Evolutionary conservation across 1,140 invertebrate species (phyloP), one percentile per base, ranked within the genome.

Genomic region (Lasaia peninsularis): DNA sequence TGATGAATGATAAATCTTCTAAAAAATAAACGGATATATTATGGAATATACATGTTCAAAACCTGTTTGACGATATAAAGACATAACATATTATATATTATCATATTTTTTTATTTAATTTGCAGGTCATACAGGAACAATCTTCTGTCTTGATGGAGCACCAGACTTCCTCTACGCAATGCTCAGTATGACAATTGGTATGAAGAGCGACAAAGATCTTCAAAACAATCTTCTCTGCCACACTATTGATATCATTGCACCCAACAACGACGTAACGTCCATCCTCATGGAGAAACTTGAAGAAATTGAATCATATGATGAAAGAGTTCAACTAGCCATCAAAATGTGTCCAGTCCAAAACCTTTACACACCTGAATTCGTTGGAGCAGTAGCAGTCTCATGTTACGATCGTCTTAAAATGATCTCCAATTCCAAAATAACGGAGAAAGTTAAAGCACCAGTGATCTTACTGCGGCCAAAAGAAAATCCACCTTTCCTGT

Each of bases 401-500:
- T 78, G 91, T 55, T 94, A 91, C 60, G 88, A 90, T 14, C 79
- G 93, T n/a, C 55, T 94, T 0, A 86, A 90, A 61, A 90, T 92
- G 18, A 40, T 40, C 10, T 10, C 16, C 12, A 40, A 40, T 40
- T 73, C 76, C 0, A 78, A 74, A 12, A 70, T 84, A 20, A 75
- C n/a, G 0, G 34, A 67, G 18, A 90, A 89, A 54, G 56, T 92
- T 2, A 92, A 91, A 70, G 90, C 93, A 0, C 89, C 90, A 0
- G 91, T 94, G 2, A 89, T 87, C 2, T 83, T 96, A 8, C 76
- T 95, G 2, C 91, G 92, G 62, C 93, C 95, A 0, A 91, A 90
- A 3, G 80, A 91, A 16, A 78, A 78, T 9, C 78, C 86, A 1
- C 82, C 88, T 1, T 50, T 91, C 1, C 69, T 90, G 24, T 75